Conservation (phyloP, 2,113 vertebrate species). For the Antechinus stuartii region DNA sequence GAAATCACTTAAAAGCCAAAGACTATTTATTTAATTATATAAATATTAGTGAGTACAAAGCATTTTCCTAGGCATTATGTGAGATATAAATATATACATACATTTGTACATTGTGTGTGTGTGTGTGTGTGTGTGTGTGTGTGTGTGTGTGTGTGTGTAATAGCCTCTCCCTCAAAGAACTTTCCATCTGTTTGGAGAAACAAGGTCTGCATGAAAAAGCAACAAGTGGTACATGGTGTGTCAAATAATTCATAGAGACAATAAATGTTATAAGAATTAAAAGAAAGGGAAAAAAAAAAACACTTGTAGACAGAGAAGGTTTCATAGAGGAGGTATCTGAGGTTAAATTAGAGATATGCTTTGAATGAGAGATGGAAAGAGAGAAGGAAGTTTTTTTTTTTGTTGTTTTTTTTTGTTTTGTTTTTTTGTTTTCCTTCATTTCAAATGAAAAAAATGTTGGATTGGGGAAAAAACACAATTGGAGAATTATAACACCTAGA, state of each 20-base stretch:
- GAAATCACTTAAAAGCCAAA: background rate
- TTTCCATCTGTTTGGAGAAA: background rate
- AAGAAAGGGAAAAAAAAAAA: background rate
- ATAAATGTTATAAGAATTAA: background rate
- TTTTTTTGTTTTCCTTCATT: background rate
- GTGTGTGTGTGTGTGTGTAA: background rate
- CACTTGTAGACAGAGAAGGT: background rate
- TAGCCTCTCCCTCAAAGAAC: background rate
- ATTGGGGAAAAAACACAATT: background rate
- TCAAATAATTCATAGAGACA: background rate
- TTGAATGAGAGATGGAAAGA: background rate
- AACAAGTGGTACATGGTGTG: background rate
- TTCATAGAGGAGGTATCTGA: background rate
- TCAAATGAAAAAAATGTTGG: background rate
- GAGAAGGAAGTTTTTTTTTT: background rate
- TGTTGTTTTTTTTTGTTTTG: no score
- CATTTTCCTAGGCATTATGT: background rate
- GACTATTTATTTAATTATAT: background rate
- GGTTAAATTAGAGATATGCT: background rate
- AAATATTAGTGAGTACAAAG: background rate
- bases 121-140: no score
- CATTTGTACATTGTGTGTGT: no score
- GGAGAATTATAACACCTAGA: background rate
- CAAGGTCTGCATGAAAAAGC: background rate
- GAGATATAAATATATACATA: background rate